Evolutionary conservation across 2,113 vertebrate genomes (phyloP), one percentile per base, ranked within the genome.

Genomic region (Hypocryptadius cinnamomeus): DNA sequence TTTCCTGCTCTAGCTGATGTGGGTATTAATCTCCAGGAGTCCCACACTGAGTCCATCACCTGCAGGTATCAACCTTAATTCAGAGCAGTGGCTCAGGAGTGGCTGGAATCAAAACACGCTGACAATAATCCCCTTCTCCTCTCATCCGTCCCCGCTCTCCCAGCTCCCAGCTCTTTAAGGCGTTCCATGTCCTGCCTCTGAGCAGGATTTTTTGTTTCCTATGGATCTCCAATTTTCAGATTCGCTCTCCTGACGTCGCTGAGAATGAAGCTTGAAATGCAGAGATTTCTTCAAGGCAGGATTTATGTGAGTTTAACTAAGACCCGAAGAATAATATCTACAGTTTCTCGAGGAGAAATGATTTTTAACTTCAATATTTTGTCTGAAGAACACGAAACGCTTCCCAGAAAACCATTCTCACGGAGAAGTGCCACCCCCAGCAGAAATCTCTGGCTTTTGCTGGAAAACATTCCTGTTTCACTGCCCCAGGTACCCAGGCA

Each of bases 131-230:
- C 51, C 66, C 73, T 61, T 74, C 64, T 45, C 70, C 74, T 72
- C 48, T 70, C 66, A 30, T 63, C 57, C 74, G 4, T 79, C 65
- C 80, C 68, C 33, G 70, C 66, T 20, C 45, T 54, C 35, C 77
- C 35, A 3, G 72, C 80, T 51, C 61, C 1, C 39, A 57, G 56
- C 79, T 45, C 7, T 17, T 40, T 8, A 12, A 50, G 86, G 48
- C 16, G 28, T 24, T 84, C 24, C 25, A 5, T 59, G 44, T 40
- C 81, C 61, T 77, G 94, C 94, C 89, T 96, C 93, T 86, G 82
- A 95, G 82, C 92, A 90, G 85, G 79, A 54, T 10, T 33, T 57
- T 72, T 95, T 83, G 56, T 96, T 79, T 92, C 94, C 96, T 72
- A 28, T 39, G 85, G 30, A 63, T 44, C 73, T 79, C 91, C 51